A percentile compares a stretch with the other conserved stretches of the same genome.
Evolutionary conservation across 2,113 vertebrate genomes (phyloP).

Genomic region (Notothenia coriiceps): DNA sequence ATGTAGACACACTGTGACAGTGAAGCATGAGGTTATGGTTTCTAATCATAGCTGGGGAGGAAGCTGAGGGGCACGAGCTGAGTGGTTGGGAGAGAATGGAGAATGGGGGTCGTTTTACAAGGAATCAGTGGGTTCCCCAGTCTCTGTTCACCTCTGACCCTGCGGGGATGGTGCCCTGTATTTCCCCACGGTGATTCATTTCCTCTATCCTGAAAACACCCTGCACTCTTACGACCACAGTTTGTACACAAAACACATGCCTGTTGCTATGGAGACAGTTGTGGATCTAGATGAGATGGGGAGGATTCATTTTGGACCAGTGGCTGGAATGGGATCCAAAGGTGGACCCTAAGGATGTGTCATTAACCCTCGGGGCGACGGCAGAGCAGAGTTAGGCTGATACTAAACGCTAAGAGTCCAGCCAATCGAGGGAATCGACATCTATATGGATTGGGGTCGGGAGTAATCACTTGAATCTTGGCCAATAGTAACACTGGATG

Average conservation of each 20-base stretch:
- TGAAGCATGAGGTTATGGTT: slow-evolving; percentile 80
- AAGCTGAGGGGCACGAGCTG: slow-evolving; percentile 36
- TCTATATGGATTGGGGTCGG: slow-evolving; percentile 19
- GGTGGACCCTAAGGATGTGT: slow-evolving; percentile 35
- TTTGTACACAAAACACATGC: slow-evolving; percentile 60
- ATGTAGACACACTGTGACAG: slow-evolving; percentile 70
- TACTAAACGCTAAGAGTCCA: slow-evolving; percentile 28
- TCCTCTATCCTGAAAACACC: slow-evolving; percentile 51
- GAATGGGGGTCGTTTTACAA: slow-evolving; percentile 48
- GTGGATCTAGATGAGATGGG: neutral
- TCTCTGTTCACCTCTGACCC: slow-evolving; percentile 61
- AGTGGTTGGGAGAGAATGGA: slow-evolving; percentile 28
- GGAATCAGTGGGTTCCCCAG: slow-evolving; percentile 33
- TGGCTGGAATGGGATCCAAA: slow-evolving; percentile 12
- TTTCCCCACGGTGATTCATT: slow-evolving; percentile 69
- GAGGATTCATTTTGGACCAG: neutral
- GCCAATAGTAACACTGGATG: slow-evolving; percentile 21
- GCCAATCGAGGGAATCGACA: slow-evolving; percentile 43
- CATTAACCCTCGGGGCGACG: slow-evolving; percentile 64
- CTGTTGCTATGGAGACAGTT: slow-evolving; percentile 59
- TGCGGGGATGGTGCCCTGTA: slow-evolving; percentile 49
- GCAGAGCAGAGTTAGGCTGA: slow-evolving; percentile 16
- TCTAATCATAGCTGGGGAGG: slow-evolving; percentile 75
- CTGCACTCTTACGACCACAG: neutral
- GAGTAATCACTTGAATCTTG: slow-evolving; percentile 48